These are phyloP conservation scores for Scophthalmus maximus DNA, from an alignment of 2,113 vertebrate genomes.

Conservation along the genomic window DNA sequence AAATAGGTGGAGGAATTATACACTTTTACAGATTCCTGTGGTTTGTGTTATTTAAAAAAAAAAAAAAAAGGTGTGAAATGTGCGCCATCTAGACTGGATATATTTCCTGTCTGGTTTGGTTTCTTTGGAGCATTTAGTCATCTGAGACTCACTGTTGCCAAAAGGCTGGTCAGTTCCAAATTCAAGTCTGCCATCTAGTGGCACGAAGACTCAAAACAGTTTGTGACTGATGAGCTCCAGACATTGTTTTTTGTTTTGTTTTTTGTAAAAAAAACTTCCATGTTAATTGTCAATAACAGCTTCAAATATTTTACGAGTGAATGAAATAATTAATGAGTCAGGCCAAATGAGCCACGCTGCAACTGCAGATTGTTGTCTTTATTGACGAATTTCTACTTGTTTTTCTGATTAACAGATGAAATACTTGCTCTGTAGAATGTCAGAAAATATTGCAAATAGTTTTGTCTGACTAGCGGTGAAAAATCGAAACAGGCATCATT, in stretches of 20 bases:
- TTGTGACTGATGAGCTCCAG: not conserved
- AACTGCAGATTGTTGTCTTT: not conserved
- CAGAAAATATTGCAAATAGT: not conserved
- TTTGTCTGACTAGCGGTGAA: not conserved
- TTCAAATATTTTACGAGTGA: too few species aligned
- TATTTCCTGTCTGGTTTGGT: constrained; percentile 54
- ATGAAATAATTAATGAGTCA: not conserved
- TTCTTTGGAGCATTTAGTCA: constrained; percentile 40
- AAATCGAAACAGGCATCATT: not conserved
- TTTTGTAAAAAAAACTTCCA: too few species aligned
- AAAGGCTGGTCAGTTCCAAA: constrained; percentile 55
- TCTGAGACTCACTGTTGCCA: constrained; percentile 8
- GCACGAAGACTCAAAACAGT: constrained; percentile 13
- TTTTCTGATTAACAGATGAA: not conserved
- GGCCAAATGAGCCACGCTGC: not conserved
- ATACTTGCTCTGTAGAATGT: not conserved
- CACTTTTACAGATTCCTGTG: constrained; percentile 30
- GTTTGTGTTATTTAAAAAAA: constrained; percentile 24
- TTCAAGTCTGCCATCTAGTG: constrained; percentile 85
- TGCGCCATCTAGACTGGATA: constrained; percentile 19
- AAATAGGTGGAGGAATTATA: constrained; percentile 37
- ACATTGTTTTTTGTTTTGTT: not conserved
- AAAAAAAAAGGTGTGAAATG: constrained; percentile 31
- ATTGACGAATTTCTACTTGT: not conserved
- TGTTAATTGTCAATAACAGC: too few species aligned